These are phyloP conservation scores for Octodonta nipae DNA, from an alignment of 2,888 invertebrate species.

Conservation along the genomic window DNA sequence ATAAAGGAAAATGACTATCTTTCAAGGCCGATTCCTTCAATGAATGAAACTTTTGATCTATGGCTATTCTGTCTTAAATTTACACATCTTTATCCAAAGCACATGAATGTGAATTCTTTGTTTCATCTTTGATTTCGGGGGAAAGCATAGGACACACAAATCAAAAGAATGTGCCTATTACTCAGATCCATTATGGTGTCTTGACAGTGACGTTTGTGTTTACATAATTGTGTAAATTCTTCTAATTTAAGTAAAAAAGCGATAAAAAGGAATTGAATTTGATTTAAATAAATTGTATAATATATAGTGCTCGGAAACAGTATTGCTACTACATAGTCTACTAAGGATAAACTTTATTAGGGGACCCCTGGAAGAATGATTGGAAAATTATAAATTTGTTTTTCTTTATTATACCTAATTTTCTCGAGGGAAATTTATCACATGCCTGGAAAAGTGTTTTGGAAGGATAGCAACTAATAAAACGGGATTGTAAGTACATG, in stretches of 20 bases:
- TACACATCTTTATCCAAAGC: too few species aligned
- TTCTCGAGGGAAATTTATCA: conserved; percentile 9
- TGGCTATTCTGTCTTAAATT: too few species aligned
- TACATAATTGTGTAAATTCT: conserved; percentile 33
- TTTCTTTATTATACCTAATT: conserved; percentile 1
- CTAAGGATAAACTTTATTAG: neutral
- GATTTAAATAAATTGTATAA: conserved; percentile 1
- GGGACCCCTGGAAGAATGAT: too few species aligned
- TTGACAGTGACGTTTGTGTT: conserved; percentile 35
- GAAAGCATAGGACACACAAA: conserved; percentile 2
- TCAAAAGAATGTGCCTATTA: neutral
- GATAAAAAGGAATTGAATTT: conserved; percentile 7
- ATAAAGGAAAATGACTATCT: too few species aligned
- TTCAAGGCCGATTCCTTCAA: too few species aligned
- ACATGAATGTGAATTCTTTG: neutral
- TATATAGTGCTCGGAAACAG: neutral
- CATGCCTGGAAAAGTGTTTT: conserved; percentile 26
- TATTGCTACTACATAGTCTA: neutral
- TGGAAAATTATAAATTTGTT: neutral
- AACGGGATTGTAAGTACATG: conserved; percentile 30
- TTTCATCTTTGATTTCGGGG: neutral
- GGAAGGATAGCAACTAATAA: conserved; percentile 29
- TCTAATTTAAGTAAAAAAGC: conserved; percentile 17
- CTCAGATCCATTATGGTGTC: conserved; percentile 20
- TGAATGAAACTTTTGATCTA: too few species aligned